These are phyloP conservation scores for Hypselothyrea guttata DNA, from an alignment of 2,888 invertebrate species.

Conservation along the genomic window DNA sequence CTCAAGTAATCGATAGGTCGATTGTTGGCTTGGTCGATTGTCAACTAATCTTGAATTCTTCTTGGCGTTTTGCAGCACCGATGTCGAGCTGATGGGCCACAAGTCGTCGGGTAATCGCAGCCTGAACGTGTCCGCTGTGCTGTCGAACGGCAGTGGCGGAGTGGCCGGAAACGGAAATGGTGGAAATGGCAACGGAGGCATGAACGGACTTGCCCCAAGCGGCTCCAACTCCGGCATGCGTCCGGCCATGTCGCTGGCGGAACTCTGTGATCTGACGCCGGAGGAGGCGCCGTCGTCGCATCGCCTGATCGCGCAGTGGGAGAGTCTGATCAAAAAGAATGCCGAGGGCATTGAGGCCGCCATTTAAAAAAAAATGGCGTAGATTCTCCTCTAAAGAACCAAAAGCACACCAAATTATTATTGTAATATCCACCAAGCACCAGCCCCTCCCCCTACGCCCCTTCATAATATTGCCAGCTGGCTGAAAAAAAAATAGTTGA, in stretches of 20 bases:
- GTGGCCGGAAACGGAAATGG: no score
- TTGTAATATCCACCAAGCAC: constrained; percentile 49
- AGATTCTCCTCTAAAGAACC: constrained; percentile 1
- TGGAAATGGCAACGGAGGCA: no score
- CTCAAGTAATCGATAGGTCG: no score
- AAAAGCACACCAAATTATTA: constrained; percentile 73
- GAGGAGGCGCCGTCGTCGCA: constrained; percentile 88
- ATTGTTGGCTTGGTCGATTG: no score
- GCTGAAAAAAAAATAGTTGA: no score
- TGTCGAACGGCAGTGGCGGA: constrained; percentile 43
- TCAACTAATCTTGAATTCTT: no score
- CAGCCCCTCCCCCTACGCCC: not conserved
- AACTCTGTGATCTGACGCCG: constrained; percentile 86
- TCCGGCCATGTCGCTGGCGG: constrained; percentile 87
- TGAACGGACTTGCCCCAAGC: constrained; percentile 11
- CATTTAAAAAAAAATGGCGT: constrained; percentile 33
- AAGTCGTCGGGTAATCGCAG: constrained; percentile 62
- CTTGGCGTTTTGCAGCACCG: constrained; percentile 39
- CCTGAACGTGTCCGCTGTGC: constrained; percentile 40
- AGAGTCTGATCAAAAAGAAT: constrained; percentile 87
- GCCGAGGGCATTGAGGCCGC: constrained; percentile 64
- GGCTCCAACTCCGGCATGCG: constrained; percentile 84
- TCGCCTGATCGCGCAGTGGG: constrained; percentile 90
- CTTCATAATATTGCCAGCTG: not conserved
- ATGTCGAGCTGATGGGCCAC: constrained; percentile 51